Evolutionary conservation across 2,113 vertebrate genomes (phyloP).

Genomic region (Actinemys pallida): DNA sequence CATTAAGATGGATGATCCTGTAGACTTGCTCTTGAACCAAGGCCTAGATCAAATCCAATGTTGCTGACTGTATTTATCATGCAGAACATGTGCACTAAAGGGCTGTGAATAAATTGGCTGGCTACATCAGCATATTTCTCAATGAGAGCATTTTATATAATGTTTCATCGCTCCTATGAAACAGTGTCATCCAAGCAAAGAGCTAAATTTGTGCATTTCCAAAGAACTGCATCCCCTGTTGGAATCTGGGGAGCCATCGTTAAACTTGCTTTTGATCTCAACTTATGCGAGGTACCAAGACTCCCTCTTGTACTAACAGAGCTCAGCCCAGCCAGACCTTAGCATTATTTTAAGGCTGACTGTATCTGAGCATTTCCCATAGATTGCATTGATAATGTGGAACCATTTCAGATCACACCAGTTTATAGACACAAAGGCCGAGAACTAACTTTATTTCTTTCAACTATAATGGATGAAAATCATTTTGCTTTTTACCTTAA

Average conservation of each 20-base stretch:
- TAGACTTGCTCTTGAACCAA: background rate
- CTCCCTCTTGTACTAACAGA: background rate
- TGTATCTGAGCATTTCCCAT: background rate
- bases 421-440: background rate
- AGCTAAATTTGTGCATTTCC: background rate
- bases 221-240: background rate
- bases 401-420: constrained; percentile 20
- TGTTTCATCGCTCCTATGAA: background rate
- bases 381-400: background rate
- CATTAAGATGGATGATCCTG: constrained; percentile 15
- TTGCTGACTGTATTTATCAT: background rate
- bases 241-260: background rate
- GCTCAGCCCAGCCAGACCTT: background rate
- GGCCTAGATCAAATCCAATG: background rate
- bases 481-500: constrained; percentile 20
- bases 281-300: background rate
- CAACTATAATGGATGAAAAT: background rate
- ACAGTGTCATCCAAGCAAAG: background rate
- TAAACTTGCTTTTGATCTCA: background rate
- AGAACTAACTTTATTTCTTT: constrained; percentile 52
- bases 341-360: background rate
- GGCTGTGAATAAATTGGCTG: background rate
- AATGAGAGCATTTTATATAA: background rate
- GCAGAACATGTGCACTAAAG: background rate
- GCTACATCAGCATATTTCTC: background rate